Base-by-base conservation (phyloP, 2,797 vertebrate genomes). In the Sardinella longiceps region DNA sequence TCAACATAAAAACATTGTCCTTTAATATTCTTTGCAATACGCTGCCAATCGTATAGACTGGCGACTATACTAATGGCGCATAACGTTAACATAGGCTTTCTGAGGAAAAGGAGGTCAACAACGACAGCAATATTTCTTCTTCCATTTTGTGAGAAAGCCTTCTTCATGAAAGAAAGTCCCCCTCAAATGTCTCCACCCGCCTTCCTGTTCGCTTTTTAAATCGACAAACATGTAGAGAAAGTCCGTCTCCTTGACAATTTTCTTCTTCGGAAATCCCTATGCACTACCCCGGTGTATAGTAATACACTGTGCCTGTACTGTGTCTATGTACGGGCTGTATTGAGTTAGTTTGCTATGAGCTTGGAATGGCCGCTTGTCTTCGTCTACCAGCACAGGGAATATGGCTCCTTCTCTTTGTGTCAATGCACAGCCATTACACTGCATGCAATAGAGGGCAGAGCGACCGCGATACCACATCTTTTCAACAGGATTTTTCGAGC, bases 331-430 rank as follows among this genome's bases (percentile, higher is more conserved):
- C 93, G 90, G 92, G 91, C 93, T 93, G 95, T 91, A 93, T 92
- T 90, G 89, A 92, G 94, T 92, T 90, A 84, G 91, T 94, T 94
- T 93, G 92, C 94, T 94, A 94, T 95, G 93, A 93, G 95, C 95
- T 94, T 93, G 94, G 95, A 96, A 96, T 96, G 96, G 96, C 96
- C 95, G 96, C 95, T 96, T 95, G 96, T 96, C 96, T 96, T 96
- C 95, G 94, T 94, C 93, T 94, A 95, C 94, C 94, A 95, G 95
- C 95, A 95, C 94, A 94, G 94, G 95, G 95, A 98, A 97, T 95
- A 98, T 97, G 97, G 97, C 97, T 98, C 95, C 97, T 97, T 97
- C 96, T 95, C 96, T 97, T 96, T 97, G 97, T 97, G 97, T 97
- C 94, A 94, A 84, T 91, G 94, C 95, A 92, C 95, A 95, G 95